Percentiles rank a stretch among this genome's conserved stretches.
Conservation (phyloP, 35 echinoderm and acorn worm genomes). For the Holothuria glaberrima region DNA sequence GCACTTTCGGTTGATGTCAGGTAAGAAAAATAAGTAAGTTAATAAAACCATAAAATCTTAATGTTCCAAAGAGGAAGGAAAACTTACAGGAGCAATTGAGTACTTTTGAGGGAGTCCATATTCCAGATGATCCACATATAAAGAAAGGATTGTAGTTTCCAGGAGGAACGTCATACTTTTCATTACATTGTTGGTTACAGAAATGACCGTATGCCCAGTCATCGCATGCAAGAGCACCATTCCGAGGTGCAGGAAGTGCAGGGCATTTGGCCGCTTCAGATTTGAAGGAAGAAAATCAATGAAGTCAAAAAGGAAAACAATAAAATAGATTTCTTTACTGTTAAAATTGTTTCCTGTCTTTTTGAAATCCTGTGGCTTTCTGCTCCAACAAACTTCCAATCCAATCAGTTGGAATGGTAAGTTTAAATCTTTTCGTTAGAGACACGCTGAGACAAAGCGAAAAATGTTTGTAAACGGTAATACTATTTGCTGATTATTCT, state of each 20-base stretch:
- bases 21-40: too few species aligned
- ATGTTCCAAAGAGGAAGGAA: neutral
- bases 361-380: too few species aligned
- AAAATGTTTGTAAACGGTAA: too few species aligned
- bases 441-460: too few species aligned
- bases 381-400: too few species aligned
- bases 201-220: neutral
- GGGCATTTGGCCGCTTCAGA: neutral
- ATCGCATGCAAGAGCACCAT: neutral
- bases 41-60: too few species aligned
- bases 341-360: too few species aligned
- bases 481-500: too few species aligned
- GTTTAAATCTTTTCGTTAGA: too few species aligned
- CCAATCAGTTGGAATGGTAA: too few species aligned
- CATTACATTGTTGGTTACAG: constrained; percentile 21
- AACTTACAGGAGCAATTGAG: neutral
- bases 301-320: neutral
- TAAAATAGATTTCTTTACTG: neutral
- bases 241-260: neutral
- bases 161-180: neutral
- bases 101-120: neutral
- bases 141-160: neutral
- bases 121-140: neutral
- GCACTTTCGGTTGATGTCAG: too few species aligned
- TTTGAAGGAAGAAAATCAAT: neutral